A percentile compares a stretch with the other conserved stretches of the same genome.
phyloP scores from a whole-genome alignment of 2,113 vertebrate genomes.

The Rhinichthys klamathensis region DNA sequence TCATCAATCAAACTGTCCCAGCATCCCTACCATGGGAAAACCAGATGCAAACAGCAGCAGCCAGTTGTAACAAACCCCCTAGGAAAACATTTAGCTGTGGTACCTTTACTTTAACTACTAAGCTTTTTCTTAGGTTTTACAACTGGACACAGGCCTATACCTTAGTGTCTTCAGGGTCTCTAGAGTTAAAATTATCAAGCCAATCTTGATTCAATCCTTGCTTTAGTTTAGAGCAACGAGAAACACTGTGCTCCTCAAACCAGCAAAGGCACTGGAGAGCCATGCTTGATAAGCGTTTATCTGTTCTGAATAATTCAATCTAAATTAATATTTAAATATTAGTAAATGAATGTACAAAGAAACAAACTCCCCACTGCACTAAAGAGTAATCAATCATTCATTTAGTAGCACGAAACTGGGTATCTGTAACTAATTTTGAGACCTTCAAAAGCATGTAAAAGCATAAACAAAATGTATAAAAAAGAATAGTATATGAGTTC shows the following conservation, averaged over 20 bases:
- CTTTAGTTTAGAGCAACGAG: neutral
- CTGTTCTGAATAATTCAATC: slow-evolving; percentile 21
- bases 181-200: neutral
- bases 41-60: neutral
- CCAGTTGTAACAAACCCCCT: neutral
- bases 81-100: neutral
- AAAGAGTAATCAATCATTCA: slow-evolving; percentile 37
- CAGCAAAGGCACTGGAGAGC: neutral
- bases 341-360: neutral
- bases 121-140: neutral
- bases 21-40: neutral
- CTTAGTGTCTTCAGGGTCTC: neutral
- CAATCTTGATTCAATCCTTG: neutral
- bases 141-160: neutral
- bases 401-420: neutral
- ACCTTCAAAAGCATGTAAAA: neutral
- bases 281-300: neutral
- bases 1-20: neutral
- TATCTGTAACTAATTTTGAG: neutral
- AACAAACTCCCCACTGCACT: neutral
- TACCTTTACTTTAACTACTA: neutral
- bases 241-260: neutral
- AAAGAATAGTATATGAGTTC: neutral
- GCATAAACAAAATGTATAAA: neutral
- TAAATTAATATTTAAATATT: slow-evolving; percentile 26